Evolutionary conservation across 2,113 vertebrate species (phyloP), one percentile per base, ranked within the genome.

Genomic region (Sceloporus tristichus): DNA sequence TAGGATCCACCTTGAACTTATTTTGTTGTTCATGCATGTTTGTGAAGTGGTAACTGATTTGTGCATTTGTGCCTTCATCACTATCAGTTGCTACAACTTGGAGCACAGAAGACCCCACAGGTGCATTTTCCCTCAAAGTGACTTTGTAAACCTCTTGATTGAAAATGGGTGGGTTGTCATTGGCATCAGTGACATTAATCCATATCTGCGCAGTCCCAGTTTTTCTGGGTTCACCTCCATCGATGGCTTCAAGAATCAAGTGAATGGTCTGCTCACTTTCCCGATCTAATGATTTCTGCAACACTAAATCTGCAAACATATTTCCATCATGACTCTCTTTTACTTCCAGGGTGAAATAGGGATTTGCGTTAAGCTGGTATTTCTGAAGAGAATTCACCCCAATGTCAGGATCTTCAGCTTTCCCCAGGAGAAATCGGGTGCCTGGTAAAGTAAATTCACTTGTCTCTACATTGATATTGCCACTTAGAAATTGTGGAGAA

Each of bases 81-180:
- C 90, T 90, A 86, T 97, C 97, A 27, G 94, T 90, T 1, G 96
- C 97, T 65, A 88, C 95, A 4, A 96, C 89, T 2, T 77, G 85
- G 1, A 94, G 85, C 5, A 97, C 88, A 8, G 91, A 8, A 0
- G 94, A 94, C 0, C 95, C 96, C 73, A 91, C 86, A 27, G 85
- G 54, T 6, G 92, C 56, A 88, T 97, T 95, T 93, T 97, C 97
- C 54, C 59, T 29, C 16, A 96, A 38, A 34, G 38, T 82, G 16
- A 90, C 87, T 38, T 54, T 79, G 66, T 96, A 95, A 16, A 93
- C 83, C n/a, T 89, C 87, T 34, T 95, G 92, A 34, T 27, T 93
- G 70, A 97, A 97, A 87, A 96, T 34, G 25, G 95, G 95, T 3
- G 92, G 81, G 42, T 96, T 96, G 53, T 96, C 95, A 66, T 95